Base-by-base conservation (phyloP, 2,797 vertebrate genomes). In the Notamacropus eugenii region DNA sequence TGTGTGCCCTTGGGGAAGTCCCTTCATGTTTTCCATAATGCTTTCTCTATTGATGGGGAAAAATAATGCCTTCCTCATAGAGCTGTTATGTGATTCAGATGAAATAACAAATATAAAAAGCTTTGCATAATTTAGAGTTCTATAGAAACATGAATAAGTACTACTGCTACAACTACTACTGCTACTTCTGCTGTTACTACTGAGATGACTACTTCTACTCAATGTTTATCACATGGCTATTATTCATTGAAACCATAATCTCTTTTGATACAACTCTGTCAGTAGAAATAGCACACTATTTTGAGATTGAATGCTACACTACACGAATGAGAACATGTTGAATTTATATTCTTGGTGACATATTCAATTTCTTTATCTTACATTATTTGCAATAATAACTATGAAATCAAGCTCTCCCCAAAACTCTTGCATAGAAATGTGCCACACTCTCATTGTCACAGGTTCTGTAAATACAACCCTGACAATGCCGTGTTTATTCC, bases 401-500 rank as follows among this genome's bases (percentile, higher is more conserved):
- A 92, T 56, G 34, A 93, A 58, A 22, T 50, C 10, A 0, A 62
- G 50, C 91, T 92, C 55, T 13, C 52, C 29, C 46, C 58, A 91
- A 58, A 91, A 52, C 93, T 54, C 27, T 74, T 11, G 28, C 31
- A 56, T 82, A 62, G 55, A 95, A 95, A 54, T 10, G 40, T 55
- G 5, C 14, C 52, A 3, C 2, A 1, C 40, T 93, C 87, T 74
- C 59, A 56, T 16, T 31, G 29, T 28, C 55, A 90, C 27, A 46
- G 91, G 13, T 12, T 55, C 31, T 5, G 12, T 2, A 82, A 93
- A 34, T 58, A 40, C 74, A n/a, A 22, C 2, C 19, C 29, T 9
- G 95, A 91, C 95, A 92, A 94, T 57, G 27, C 93, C 97, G 1
- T 93, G 93, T 96, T 95, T 0, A 0, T 93, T 34, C 98, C 93